phyloP scores from a whole-genome alignment of 2,797 vertebrate species.

The Urocyon cinereoargenteus region DNA sequence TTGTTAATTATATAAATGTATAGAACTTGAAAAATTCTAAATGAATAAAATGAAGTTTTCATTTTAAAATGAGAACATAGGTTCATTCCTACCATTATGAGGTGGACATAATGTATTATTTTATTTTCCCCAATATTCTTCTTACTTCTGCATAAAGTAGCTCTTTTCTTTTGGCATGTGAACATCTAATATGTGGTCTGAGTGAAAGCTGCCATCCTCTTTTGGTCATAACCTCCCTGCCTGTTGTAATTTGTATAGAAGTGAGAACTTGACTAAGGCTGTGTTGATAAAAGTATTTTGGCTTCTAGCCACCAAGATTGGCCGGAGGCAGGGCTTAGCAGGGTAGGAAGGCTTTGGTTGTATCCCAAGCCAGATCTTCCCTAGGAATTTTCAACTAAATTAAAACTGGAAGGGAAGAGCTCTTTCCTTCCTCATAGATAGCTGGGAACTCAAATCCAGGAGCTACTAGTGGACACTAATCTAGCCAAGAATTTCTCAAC shows the following conservation, averaged over 20 bases:
- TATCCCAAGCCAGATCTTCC: neutral
- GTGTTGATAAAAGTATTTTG: neutral
- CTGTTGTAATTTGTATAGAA: neutral
- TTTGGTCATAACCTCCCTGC: neutral
- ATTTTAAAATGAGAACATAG: constrained; percentile 4
- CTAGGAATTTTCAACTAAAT: neutral
- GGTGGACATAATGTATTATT: neutral
- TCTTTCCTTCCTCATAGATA: neutral
- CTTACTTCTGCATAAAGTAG: neutral
- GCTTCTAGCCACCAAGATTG: neutral
- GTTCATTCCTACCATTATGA: too few species aligned
- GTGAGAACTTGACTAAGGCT: neutral
- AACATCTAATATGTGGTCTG: neutral
- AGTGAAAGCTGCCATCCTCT: neutral
- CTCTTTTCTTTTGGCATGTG: neutral
- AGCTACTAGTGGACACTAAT: neutral
- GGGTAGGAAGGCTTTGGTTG: neutral
- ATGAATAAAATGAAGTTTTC: neutral
- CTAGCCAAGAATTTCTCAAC: neutral
- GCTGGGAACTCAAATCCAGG: neutral
- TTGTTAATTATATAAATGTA: neutral
- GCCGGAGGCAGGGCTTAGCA: neutral
- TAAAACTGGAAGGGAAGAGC: neutral
- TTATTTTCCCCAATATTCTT: neutral
- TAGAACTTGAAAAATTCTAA: neutral